Evolutionary conservation across 2,888 invertebrate species (phyloP).

Genomic region (Oscheius sp.): DNA sequence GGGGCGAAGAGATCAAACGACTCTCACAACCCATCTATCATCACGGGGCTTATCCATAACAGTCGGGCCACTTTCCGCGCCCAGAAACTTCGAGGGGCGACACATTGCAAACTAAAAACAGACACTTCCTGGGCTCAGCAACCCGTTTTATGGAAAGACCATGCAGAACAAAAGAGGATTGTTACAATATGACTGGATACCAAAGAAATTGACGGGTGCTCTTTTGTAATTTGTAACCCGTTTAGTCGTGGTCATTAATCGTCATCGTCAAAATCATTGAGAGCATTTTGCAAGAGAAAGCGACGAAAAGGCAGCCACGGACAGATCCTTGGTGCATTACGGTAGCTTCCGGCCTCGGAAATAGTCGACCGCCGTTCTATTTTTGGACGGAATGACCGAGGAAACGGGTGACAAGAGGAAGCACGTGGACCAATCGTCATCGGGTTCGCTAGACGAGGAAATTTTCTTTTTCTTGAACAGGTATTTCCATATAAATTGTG

Average conservation of each 20-base stretch:
- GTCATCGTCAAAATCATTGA: no score
- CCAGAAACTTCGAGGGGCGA: neutral
- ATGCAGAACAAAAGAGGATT: no score
- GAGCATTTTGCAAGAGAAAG: no score
- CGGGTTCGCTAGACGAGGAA: no score
- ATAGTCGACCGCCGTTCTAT: neutral
- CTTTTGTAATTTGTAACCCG: no score
- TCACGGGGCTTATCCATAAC: neutral
- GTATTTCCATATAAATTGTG: no score
- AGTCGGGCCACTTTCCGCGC: neutral
- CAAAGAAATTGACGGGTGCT: no score
- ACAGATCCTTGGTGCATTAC: neutral
- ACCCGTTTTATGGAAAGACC: no score
- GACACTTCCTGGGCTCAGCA: neutral
- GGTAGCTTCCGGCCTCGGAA: neutral
- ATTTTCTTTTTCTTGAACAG: no score
- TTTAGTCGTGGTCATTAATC: no score
- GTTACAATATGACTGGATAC: no score
- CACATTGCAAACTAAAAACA: neutral
- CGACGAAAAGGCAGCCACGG: no score
- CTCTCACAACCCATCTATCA: neutral
- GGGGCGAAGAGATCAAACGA: neutral
- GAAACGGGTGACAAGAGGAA: neutral
- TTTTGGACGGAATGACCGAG: neutral
- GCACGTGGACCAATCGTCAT: neutral